phyloP scores from a whole-genome alignment of 2,797 vertebrate species.

The Spheniscus humboldti region DNA sequence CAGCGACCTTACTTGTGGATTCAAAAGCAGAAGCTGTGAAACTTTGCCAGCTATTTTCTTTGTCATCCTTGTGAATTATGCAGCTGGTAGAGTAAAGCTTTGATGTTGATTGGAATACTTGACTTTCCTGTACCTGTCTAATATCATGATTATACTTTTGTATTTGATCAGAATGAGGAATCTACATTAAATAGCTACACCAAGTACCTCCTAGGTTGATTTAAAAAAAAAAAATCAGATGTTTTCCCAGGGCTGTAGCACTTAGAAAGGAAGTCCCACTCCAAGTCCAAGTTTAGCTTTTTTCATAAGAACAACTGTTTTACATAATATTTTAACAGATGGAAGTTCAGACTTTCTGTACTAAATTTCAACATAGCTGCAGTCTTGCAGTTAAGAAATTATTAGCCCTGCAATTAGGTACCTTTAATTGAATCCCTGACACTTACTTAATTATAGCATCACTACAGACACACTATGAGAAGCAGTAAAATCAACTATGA shows the following conservation, averaged over 20 bases:
- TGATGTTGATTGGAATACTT: conserved; percentile 38
- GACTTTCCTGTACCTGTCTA: conserved; percentile 26
- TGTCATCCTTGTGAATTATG: not conserved
- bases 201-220: not conserved
- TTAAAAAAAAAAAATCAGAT: not conserved
- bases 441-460: conserved; percentile 57
- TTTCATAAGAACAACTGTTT: not conserved
- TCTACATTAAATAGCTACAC: not conserved
- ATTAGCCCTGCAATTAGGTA: conserved; percentile 32
- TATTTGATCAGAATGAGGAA: not conserved
- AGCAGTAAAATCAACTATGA: conserved; percentile 27
- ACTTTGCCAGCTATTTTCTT: not conserved
- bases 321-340: not conserved
- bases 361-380: not conserved
- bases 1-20: not conserved
- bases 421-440: conserved; percentile 45
- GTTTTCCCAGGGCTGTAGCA: not conserved
- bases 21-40: not conserved
- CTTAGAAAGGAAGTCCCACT: not conserved
- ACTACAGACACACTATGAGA: conserved; percentile 2
- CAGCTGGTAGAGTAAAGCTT: not conserved
- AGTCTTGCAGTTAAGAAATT: not conserved
- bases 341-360: not conserved
- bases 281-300: not conserved
- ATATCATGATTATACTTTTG: not conserved